A percentile compares a stretch with the other conserved stretches of the same genome.
phyloP scores from a whole-genome alignment of 2,888 invertebrate species.

The Pinctada fucata region DNA sequence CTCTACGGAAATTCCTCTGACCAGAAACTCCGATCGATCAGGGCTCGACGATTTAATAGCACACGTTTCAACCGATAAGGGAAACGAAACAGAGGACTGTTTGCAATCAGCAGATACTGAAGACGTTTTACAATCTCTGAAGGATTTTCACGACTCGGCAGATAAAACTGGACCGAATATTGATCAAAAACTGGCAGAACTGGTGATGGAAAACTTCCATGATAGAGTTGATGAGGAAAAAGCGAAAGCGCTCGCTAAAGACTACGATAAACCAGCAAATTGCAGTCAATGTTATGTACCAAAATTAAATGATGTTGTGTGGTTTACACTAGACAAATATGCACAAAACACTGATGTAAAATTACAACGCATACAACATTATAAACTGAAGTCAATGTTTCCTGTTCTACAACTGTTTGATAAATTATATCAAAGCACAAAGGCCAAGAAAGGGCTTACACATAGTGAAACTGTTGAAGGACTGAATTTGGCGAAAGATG shows the following conservation, averaged over 20 bases:
- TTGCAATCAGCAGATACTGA: neutral
- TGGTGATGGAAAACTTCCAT: neutral
- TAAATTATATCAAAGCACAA: neutral
- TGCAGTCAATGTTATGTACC: neutral
- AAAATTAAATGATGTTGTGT: neutral
- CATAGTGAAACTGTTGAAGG: neutral
- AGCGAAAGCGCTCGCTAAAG: neutral
- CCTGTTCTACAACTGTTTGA: neutral
- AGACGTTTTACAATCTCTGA: neutral
- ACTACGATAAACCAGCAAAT: neutral
- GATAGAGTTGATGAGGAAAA: neutral
- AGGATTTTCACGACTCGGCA: neutral
- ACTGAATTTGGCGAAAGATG: neutral
- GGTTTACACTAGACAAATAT: neutral
- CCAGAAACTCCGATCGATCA: neutral
- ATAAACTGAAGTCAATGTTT: neutral
- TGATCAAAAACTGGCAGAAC: neutral
- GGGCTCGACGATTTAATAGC: neutral
- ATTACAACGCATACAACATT: neutral
- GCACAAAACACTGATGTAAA: slow-evolving; percentile 15
- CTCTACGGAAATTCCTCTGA: neutral
- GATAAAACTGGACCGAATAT: neutral
- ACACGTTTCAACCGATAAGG: neutral
- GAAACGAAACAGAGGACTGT: neutral
- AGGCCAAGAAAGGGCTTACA: neutral